A percentile compares a stretch with the other conserved stretches of the same genome.
Evolutionary conservation across 92 coral and sea anemone species (phyloP).

Genomic region (Zoanthus solanderi): DNA sequence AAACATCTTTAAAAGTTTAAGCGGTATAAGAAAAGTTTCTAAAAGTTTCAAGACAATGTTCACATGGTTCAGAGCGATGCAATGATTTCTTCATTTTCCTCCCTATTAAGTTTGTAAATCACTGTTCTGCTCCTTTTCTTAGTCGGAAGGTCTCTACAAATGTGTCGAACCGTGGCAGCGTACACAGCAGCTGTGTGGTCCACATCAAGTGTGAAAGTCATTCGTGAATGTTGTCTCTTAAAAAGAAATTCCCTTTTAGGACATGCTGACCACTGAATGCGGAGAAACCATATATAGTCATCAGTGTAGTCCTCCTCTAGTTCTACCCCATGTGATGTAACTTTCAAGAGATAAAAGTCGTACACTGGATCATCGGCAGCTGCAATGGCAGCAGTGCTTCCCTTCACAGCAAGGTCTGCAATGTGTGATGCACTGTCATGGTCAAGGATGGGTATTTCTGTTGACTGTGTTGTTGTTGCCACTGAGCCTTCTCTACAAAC

Average conservation of each 20-base stretch:
- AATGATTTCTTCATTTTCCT: slow-evolving; percentile 62
- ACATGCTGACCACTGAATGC: slow-evolving; percentile 36
- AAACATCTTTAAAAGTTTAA: background rate
- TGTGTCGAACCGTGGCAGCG: slow-evolving; percentile 69
- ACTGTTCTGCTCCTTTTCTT: slow-evolving; percentile 36
- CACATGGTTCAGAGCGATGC: slow-evolving; percentile 41
- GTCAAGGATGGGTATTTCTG: slow-evolving; percentile 36
- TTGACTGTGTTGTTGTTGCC: slow-evolving; percentile 64
- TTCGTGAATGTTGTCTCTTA: slow-evolving; percentile 70
- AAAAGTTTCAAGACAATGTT: slow-evolving; percentile 15
- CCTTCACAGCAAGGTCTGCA: slow-evolving; percentile 62
- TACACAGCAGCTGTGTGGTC: slow-evolving; percentile 53
- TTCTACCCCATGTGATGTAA: slow-evolving; percentile 64
- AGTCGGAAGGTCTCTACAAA: slow-evolving; percentile 43
- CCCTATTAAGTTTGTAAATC: slow-evolving; percentile 56
- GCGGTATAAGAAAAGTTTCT: background rate
- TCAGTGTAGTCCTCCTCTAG: slow-evolving; percentile 57
- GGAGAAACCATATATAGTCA: slow-evolving; percentile 27
- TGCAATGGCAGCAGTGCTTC: slow-evolving; percentile 65
- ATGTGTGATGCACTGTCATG: slow-evolving; percentile 63
- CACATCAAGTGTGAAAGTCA: slow-evolving; percentile 64
- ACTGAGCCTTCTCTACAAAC: slow-evolving; percentile 44
- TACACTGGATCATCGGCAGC: slow-evolving; percentile 66
- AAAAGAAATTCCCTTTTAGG: slow-evolving; percentile 64
- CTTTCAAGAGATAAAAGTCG: slow-evolving; percentile 61